These are phyloP conservation scores for Brachyistius frenatus DNA, from an alignment of 2,113 vertebrate species.

Conservation along the genomic window DNA sequence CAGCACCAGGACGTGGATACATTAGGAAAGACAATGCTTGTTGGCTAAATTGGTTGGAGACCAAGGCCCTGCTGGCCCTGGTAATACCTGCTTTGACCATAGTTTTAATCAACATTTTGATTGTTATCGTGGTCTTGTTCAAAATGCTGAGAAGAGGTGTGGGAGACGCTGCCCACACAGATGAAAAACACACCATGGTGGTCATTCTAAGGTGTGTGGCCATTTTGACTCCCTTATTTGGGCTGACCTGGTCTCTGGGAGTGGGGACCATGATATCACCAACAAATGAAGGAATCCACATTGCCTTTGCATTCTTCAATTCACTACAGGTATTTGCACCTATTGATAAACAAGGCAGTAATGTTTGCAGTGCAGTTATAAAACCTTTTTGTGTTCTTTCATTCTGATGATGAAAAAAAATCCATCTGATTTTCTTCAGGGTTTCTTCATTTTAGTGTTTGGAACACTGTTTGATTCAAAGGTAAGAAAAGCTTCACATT, in stretches of 20 bases:
- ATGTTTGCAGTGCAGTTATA: not conserved
- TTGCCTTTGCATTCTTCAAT: slow-evolving; percentile 89
- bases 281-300: slow-evolving; percentile 76
- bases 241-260: slow-evolving; percentile 91
- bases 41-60: slow-evolving; percentile 90
- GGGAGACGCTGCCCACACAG: slow-evolving; percentile 68
- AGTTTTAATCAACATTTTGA: slow-evolving; percentile 86
- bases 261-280: slow-evolving; percentile 80
- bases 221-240: slow-evolving; percentile 89
- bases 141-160: slow-evolving; percentile 84
- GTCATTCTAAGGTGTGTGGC: slow-evolving; percentile 87
- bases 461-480: slow-evolving; percentile 79
- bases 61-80: slow-evolving; percentile 88
- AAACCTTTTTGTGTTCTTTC: not conserved
- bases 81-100: slow-evolving; percentile 88
- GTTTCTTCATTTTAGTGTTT: slow-evolving; percentile 87
- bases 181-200: slow-evolving; percentile 83
- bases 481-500: slow-evolving; percentile 38
- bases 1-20: slow-evolving; percentile 82
- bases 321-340: slow-evolving; percentile 86
- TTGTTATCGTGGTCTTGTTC: slow-evolving; percentile 85
- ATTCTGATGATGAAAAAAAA: not conserved
- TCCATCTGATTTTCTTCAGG: slow-evolving; percentile 66
- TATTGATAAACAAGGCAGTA: not conserved
- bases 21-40: slow-evolving; percentile 78